phyloP scores from a whole-genome alignment of 2,888 invertebrate genomes.

The Campopleginae sp. region DNA sequence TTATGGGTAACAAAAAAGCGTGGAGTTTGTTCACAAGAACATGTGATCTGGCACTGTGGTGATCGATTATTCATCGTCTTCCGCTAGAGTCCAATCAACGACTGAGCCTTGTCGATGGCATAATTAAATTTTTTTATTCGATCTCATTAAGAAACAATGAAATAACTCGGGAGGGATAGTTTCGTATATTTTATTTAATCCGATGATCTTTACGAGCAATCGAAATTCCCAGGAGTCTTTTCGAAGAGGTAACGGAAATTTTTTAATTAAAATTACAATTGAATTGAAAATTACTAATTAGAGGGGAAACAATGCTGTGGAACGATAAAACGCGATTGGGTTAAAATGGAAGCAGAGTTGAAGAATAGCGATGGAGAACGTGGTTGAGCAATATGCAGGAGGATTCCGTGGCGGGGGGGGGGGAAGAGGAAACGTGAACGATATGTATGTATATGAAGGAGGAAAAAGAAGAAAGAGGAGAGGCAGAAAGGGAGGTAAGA shows the following conservation, averaged over 20 bases:
- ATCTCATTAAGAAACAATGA: conserved; percentile 8
- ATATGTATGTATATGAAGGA: conserved; percentile 39
- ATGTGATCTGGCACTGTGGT: not conserved
- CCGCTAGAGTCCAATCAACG: not conserved
- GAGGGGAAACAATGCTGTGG: conserved; percentile 22
- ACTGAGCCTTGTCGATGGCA: not conserved
- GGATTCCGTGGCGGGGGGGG: not conserved
- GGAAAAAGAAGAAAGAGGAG: conserved; percentile 12
- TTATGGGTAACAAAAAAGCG: conserved; percentile 1
- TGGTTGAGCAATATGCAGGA: conserved; percentile 43
- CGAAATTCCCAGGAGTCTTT: conserved; percentile 12
- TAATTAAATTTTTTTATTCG: not conserved
- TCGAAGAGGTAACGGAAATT: conserved; percentile 19
- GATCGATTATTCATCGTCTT: not conserved
- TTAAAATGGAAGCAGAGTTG: conserved; percentile 29
- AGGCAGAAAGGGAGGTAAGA: conserved; percentile 8
- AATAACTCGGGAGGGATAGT: conserved; percentile 14
- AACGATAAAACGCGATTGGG: conserved; percentile 43
- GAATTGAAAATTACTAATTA: conserved; percentile 51
- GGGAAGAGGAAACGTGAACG: conserved; percentile 44
- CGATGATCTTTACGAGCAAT: conserved; percentile 8
- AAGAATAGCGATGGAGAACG: conserved; percentile 40
- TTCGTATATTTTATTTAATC: not conserved
- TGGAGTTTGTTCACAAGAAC: conserved; percentile 48
- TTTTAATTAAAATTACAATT: conserved; percentile 34